Base-by-base conservation (phyloP, 1,140 invertebrate genomes). In the Drosophila lacteicornis region DNA sequence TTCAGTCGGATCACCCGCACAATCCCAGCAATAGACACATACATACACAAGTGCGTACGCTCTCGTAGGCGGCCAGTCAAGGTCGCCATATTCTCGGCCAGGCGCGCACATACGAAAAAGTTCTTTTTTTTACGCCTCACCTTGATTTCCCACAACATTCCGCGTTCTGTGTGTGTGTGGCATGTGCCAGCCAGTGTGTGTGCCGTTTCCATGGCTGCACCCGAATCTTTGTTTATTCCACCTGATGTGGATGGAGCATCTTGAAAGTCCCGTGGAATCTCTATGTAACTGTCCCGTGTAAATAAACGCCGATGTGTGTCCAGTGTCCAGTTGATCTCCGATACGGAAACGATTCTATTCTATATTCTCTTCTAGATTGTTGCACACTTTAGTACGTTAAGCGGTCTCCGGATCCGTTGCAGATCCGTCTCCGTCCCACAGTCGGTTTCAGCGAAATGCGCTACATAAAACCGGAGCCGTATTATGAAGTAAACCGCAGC, bases 391-490 rank as follows among this genome's bases (percentile, higher is more conserved):
- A 47, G 42, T 30, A 68, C 55, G 57, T 57, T 74, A 82, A 59
- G 75, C 62, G 81, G 82, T 68, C 75, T 73, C 58, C 70, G 59
- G 80, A 65, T 81, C 74, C 86, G 65, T 56, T 46, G 56, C 53
- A 80, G 79, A 67, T 75, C 82, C 62, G 50, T 59, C 25, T 75
- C 82, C 62, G 50, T 59, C 25, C 25, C 46, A 15, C 69, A 60
- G 51, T 84, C 73, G 78, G 65, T 84, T 83, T 75, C 71, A 58
- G 55, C 76, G 79, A 79, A 79, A 92, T 92, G 91, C 88, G 88
- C 70, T 92, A 88, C 90, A 83, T 92, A 63, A 91, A 92, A 74
- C 76, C 80, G 88, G 91, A 92, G 76, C 91, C 91, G 61, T 92
- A 92, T 43, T 92, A 92, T 82, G 91, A 92, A 88, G 91, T 92